These are phyloP conservation scores for Geophilus truncorum DNA, from an alignment of 2,888 invertebrate species.

Conservation along the genomic window DNA sequence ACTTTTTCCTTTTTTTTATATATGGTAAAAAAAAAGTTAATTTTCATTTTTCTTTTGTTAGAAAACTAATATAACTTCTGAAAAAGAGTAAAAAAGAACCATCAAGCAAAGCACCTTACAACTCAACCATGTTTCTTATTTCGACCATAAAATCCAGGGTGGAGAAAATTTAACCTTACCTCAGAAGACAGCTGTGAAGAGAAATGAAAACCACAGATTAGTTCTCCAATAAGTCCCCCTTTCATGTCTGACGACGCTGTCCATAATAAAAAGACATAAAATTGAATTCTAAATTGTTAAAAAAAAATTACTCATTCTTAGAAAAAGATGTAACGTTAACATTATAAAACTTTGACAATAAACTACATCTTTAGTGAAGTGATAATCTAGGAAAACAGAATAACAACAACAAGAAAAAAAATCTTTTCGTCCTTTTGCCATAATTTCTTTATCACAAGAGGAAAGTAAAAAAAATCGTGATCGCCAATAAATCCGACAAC, in stretches of 20 bases:
- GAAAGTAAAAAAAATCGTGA: not conserved
- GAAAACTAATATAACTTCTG: not conserved
- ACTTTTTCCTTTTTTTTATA: not conserved
- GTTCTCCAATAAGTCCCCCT: too few species aligned
- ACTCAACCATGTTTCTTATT: not conserved
- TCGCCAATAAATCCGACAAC: not conserved
- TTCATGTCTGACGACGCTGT: too few species aligned
- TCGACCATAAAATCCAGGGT: not conserved
- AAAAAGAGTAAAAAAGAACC: not conserved
- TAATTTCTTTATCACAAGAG: not conserved
- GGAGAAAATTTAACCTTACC: not conserved
- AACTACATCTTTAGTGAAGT: too few species aligned
- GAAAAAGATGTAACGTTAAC: too few species aligned
- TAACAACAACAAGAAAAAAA: too few species aligned
- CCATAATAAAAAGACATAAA: not conserved
- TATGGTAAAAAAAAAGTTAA: too few species aligned
- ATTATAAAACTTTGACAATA: too few species aligned
- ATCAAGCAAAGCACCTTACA: not conserved
- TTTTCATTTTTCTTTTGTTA: not conserved
- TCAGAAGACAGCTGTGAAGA: not conserved
- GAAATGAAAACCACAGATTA: not conserved
- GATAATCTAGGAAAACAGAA: too few species aligned
- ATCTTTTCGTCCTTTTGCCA: too few species aligned
- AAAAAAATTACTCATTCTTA: too few species aligned
- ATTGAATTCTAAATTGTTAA: not conserved